Evolutionary conservation across 2,888 invertebrate species (phyloP), one percentile per base, ranked within the genome.

Genomic region (Drosophila eohydei): DNA sequence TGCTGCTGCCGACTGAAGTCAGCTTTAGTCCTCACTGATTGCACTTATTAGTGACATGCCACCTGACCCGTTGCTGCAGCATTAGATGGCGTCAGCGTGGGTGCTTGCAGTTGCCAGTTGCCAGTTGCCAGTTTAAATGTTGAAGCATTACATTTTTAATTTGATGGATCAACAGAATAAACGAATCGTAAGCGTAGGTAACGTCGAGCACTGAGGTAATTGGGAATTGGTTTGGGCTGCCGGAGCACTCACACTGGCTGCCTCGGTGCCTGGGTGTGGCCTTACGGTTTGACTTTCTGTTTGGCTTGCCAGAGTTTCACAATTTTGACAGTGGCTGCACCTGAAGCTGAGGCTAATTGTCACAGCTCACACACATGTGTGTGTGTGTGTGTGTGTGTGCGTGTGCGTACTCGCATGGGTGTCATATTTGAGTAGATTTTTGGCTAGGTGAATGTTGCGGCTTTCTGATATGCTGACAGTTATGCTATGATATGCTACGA

Each of bases 81-180:
- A 71, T 75, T 82, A 59, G 72, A 56, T 59, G 34, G 36, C 21
- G 30, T 28, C 11, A 34, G n/a, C 12, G 5, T 12, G 57, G 16
- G 1, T 11, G 46, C 14, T 2, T 26, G 21, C 46, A 21, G 36
- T 2, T 26, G 16, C 30, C 41, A 52, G 44, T 30, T 65, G 38
- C 2, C 54, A 52, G 61, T 36, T 59, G 71, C 30, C 58, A 62
- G 78, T 79, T 75, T 81, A 90, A 91, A 90, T 91, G 88, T 91
- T 87, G 84, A 81, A 91, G 86, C 82, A 89, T 80, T 82, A 82
- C 81, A 83, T 89, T 90, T 91, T 90, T 91, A 90, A 91, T 91
- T 91, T 86, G 82, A 91, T 91, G 80, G 88, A 91, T 91, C 92
- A 91, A 91, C 90, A 91, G 90, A 90, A 88, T 87, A 87, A 91